phyloP scores from a whole-genome alignment of 2,113 vertebrate genomes.

The Lamprotornis superbus region DNA sequence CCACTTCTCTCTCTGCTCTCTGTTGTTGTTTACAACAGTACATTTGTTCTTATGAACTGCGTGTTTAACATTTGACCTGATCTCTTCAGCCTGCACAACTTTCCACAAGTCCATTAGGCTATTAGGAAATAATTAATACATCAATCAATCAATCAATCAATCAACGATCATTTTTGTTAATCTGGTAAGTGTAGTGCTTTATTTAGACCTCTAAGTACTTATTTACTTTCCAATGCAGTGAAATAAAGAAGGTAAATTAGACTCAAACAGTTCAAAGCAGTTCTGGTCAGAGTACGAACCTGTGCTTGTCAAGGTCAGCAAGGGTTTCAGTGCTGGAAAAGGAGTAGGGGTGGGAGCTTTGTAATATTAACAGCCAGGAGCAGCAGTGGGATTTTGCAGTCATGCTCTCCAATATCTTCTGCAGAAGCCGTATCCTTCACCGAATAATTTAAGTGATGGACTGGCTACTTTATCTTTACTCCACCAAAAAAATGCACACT shows the following conservation, averaged over 20 bases:
- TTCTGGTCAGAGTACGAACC: neutral
- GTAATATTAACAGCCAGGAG: neutral
- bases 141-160: neutral
- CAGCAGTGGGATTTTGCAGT: neutral
- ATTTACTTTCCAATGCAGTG: neutral
- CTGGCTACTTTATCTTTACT: neutral
- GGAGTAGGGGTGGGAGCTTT: neutral
- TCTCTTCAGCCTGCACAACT: neutral
- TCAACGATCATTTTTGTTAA: neutral
- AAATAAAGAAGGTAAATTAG: neutral
- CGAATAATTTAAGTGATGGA: neutral
- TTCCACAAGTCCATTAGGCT: neutral
- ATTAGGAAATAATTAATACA: neutral
- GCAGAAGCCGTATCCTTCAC: neutral
- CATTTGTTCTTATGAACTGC: rapidly evolving
- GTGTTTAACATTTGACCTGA: neutral
- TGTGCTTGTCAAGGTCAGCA: neutral
- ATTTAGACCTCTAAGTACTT: neutral
- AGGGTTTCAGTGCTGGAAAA: neutral
- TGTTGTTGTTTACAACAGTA: neutral
- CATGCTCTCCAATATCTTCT: neutral
- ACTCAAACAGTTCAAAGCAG: neutral
- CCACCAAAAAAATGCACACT: neutral
- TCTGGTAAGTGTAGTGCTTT: neutral
- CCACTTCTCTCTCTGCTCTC: neutral